These are phyloP conservation scores for Standfussiana lucernea DNA, from an alignment of 2,888 invertebrate species.

Conservation along the genomic window DNA sequence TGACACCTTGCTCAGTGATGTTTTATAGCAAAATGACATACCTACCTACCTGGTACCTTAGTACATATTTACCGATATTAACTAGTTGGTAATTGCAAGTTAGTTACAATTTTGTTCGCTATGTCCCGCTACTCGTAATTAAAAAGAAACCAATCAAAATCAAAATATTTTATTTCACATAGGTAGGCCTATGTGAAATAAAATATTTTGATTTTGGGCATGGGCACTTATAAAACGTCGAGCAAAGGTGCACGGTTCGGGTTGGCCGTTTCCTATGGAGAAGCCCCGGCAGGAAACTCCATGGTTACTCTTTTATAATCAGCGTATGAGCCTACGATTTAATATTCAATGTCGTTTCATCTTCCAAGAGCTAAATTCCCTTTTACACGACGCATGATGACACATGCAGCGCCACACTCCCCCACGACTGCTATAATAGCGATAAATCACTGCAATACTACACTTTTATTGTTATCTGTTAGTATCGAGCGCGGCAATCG, in stretches of 20 bases:
- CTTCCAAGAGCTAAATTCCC: neutral
- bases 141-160: neutral
- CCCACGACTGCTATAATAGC: neutral
- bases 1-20: neutral
- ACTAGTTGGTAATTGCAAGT: neutral
- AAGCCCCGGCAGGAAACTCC: too few species aligned
- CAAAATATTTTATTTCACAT: too few species aligned
- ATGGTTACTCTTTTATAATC: too few species aligned
- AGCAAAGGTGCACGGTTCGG: too few species aligned
- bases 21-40: neutral
- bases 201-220: too few species aligned
- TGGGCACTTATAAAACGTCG: too few species aligned
- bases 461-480: slow-evolving; percentile 40
- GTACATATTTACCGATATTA: neutral
- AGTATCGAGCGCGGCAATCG: slow-evolving; percentile 31
- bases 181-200: too few species aligned
- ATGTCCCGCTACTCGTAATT: neutral
- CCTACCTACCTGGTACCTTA: neutral
- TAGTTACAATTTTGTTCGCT: neutral
- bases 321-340: neutral
- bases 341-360: slow-evolving; percentile 13
- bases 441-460: slow-evolving; percentile 41
- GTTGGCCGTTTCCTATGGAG: too few species aligned
- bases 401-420: slow-evolving; percentile 29
- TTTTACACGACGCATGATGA: neutral